Conservation (phyloP, 2,888 invertebrate species). For the Perizoma affinitatum region DNA sequence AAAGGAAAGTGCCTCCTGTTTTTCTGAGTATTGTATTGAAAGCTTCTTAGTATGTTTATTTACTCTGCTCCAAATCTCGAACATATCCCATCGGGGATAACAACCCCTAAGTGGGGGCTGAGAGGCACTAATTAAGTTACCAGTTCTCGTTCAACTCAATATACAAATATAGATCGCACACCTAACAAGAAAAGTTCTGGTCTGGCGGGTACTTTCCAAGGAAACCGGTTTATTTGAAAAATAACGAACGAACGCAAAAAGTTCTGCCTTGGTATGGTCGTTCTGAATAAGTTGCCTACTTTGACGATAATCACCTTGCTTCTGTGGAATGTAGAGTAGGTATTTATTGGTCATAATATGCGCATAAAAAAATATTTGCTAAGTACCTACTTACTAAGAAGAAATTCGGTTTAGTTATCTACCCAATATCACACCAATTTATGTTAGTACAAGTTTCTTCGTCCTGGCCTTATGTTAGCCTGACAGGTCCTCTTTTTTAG, state of each 20-base stretch:
- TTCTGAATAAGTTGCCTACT: constrained; percentile 11
- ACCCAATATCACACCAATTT: no score
- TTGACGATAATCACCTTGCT: constrained; percentile 19
- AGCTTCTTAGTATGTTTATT: constrained; percentile 27
- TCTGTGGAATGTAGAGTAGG: constrained; percentile 9
- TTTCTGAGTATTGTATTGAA: constrained; percentile 29
- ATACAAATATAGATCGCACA: constrained; percentile 23
- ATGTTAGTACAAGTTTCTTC: no score
- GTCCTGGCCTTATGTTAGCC: no score
- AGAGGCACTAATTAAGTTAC: constrained; percentile 36
- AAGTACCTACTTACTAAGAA: no score
- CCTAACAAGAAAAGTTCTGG: constrained; percentile 26
- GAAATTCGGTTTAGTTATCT: no score
- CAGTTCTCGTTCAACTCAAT: constrained; percentile 28
- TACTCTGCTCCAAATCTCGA: constrained; percentile 20
- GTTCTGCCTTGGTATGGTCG: constrained; percentile 21
- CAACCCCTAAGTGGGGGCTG: constrained; percentile 24
- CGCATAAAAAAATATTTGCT: not conserved
- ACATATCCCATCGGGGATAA: constrained; percentile 28
- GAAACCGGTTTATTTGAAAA: constrained; percentile 28
- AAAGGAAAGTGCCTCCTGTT: constrained; percentile 24
- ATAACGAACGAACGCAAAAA: constrained; percentile 26
- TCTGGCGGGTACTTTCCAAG: constrained; percentile 16
- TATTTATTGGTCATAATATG: constrained; percentile 1
- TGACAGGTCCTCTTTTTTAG: no score